Percentiles rank a stretch among this genome's conserved stretches.
phyloP scores from a whole-genome alignment of 2,113 vertebrate species.

The Archilochus colubris region DNA sequence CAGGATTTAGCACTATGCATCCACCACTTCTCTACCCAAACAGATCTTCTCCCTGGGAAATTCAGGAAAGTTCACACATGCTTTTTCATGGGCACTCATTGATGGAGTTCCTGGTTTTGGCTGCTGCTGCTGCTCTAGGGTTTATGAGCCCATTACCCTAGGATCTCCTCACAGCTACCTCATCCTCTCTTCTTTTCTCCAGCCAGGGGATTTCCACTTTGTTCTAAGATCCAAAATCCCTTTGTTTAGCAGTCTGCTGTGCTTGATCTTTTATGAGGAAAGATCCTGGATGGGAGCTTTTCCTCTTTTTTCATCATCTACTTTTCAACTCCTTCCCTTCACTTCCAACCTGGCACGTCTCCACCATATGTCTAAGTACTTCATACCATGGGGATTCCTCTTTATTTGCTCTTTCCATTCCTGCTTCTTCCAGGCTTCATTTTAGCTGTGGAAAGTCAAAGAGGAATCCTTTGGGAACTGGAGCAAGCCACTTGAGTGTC shows the following conservation, averaged over 20 bases:
- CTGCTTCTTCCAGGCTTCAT: background rate
- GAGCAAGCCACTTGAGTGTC: background rate
- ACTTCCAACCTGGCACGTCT: background rate
- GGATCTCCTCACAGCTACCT: constrained; percentile 16
- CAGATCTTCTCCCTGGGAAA: background rate
- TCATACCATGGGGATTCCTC: background rate
- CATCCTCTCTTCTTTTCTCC: constrained; percentile 16
- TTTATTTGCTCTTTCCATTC: background rate
- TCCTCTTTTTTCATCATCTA: background rate
- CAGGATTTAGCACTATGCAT: background rate
- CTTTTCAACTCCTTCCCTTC: background rate
- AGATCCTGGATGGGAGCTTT: background rate
- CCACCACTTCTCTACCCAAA: background rate
- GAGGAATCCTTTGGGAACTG: background rate
- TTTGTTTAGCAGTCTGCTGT: background rate
- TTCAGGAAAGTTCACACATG: background rate
- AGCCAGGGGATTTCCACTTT: constrained; percentile 48
- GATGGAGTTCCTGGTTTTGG: constrained; percentile 12
- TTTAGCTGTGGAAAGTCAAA: background rate
- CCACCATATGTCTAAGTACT: background rate
- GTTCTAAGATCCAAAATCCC: background rate
- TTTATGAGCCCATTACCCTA: background rate
- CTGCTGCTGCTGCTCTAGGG: constrained; percentile 15
- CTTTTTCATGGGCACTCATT: background rate
- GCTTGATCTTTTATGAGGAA: background rate